Conservation (phyloP, 64 coral and sea anemone genomes). For the Actinia tenebrosa region DNA sequence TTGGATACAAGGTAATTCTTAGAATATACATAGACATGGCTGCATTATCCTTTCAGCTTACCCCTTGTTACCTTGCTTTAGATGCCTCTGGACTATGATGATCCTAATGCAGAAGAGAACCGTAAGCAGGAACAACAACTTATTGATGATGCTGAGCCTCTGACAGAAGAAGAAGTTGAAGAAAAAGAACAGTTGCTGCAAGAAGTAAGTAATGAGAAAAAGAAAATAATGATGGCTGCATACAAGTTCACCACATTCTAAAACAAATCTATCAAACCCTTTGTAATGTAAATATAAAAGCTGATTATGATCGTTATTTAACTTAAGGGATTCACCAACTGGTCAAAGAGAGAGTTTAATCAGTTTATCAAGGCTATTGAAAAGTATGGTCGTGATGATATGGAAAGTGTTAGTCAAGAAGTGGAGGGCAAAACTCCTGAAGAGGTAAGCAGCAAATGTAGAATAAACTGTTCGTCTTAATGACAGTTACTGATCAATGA, state of each 20-base stretch:
- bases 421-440: conserved; percentile 94
- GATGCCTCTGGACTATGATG: conserved; percentile 90
- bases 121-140: conserved; percentile 88
- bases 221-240: too few relatives aligned
- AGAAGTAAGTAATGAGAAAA: conserved; percentile 49
- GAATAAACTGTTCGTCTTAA: not conserved
- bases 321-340: conserved; percentile 83
- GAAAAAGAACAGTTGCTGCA: conserved; percentile 91
- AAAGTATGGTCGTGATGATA: conserved; percentile 94
- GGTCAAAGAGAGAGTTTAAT: conserved; percentile 98
- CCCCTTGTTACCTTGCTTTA: not conserved
- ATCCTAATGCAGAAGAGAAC: conserved; percentile 78
- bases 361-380: conserved; percentile 98
- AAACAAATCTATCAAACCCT: too few relatives aligned
- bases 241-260: too few relatives aligned
- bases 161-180: conserved; percentile 79
- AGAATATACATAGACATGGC: not conserved
- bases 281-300: not conserved
- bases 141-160: conserved; percentile 88
- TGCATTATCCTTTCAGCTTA: not conserved
- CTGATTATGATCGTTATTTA: not conserved
- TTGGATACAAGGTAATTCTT: conserved; percentile 85
- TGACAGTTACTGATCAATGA: not conserved
- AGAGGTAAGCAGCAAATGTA: conserved; percentile 35
- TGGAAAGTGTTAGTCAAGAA: conserved; percentile 93